These are phyloP conservation scores for Oxygymnocypris stewartii DNA, from an alignment of 2,113 vertebrate genomes.

Conservation along the genomic window DNA sequence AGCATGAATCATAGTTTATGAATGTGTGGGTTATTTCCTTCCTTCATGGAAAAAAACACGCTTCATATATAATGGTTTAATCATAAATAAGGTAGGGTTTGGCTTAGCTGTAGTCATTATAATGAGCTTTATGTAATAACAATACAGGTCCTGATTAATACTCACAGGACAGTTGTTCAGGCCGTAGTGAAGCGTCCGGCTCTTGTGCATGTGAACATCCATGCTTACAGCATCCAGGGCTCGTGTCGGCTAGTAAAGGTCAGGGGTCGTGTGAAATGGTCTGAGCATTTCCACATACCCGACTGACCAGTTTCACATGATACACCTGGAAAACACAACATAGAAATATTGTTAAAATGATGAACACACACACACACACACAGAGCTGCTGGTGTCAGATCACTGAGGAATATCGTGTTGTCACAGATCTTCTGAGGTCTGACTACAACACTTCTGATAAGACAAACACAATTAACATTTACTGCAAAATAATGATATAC, in stretches of 20 bases:
- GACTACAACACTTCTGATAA: not conserved
- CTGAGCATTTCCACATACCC: slow-evolving; percentile 26
- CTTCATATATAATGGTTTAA: not conserved
- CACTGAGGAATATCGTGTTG: not conserved
- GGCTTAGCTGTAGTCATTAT: not conserved
- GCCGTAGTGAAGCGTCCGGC: slow-evolving; percentile 57
- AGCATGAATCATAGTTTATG: slow-evolving; percentile 14
- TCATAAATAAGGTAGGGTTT: not conserved
- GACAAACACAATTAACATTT: not conserved
- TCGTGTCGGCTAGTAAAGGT: slow-evolving; percentile 48
- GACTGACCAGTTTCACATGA: slow-evolving; percentile 6
- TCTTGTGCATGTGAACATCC: slow-evolving; percentile 65
- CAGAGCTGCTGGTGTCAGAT: not conserved
- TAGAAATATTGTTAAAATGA: not conserved
- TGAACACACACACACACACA: no score
- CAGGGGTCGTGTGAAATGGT: slow-evolving; percentile 22
- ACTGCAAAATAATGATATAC: not conserved
- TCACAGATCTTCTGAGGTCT: not conserved
- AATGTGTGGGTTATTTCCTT: slow-evolving; percentile 26
- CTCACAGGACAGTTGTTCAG: slow-evolving; percentile 61
- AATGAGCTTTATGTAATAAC: not conserved
- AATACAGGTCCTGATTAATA: not conserved
- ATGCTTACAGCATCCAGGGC: slow-evolving; percentile 63
- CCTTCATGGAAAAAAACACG: not conserved
- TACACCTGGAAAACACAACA: slow-evolving; percentile 25